phyloP scores from a whole-genome alignment of 2,888 invertebrate genomes.

The Minunthozetes semirufus region DNA sequence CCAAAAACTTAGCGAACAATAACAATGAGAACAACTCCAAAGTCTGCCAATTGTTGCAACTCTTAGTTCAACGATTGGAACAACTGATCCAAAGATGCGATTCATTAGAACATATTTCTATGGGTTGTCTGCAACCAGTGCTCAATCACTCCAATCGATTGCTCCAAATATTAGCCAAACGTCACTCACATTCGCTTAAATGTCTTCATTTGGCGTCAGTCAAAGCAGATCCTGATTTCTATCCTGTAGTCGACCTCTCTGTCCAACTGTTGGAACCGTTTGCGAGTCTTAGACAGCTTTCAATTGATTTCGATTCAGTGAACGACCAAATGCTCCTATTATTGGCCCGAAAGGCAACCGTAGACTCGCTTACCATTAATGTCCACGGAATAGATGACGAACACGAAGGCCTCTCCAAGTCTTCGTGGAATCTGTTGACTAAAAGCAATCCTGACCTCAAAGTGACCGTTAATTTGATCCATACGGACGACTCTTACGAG shows the following conservation, averaged over 20 bases:
- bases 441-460: constrained; percentile 55
- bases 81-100: constrained; percentile 51
- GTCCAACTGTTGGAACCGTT: constrained; percentile 57
- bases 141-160: constrained; percentile 51
- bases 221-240: constrained; percentile 64
- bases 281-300: constrained; percentile 56
- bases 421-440: constrained; percentile 58
- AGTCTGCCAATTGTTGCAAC: not conserved
- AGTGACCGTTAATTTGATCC: constrained; percentile 59
- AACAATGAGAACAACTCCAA: constrained; percentile 16
- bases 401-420: constrained; percentile 59
- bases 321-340: constrained; percentile 45
- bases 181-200: constrained; percentile 55
- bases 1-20: not conserved
- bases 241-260: constrained; percentile 56
- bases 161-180: constrained; percentile 49
- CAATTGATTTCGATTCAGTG: constrained; percentile 51
- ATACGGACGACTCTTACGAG: constrained; percentile 62
- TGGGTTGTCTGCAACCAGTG: constrained; percentile 56
- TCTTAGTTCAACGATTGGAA: constrained; percentile 40
- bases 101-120: constrained; percentile 52
- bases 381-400: constrained; percentile 61
- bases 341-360: constrained; percentile 43
- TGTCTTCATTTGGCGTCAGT: constrained; percentile 64
- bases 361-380: constrained; percentile 58